Conservation (phyloP, 2,113 vertebrate species). For the Anolis sagrei region DNA sequence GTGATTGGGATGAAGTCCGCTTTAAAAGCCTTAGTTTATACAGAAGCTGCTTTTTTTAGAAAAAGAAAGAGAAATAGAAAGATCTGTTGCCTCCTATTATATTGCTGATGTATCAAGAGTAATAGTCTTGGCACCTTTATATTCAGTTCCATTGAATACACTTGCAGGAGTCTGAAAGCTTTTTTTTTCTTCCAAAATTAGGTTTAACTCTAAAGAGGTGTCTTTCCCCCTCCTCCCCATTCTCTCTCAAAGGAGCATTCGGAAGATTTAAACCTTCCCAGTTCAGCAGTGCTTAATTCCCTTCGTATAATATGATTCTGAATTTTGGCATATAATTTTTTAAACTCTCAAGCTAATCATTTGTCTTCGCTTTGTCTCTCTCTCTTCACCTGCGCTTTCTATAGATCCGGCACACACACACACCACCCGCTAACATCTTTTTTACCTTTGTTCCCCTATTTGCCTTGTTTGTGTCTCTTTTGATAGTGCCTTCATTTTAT, state of each 20-base stretch:
- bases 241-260: rapidly evolving
- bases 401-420: background rate
- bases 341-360: background rate
- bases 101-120: slow-evolving; percentile 68
- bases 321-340: slow-evolving; percentile 45
- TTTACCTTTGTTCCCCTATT: slow-evolving; percentile 36
- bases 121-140: slow-evolving; percentile 73
- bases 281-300: background rate
- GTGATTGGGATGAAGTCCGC: slow-evolving; percentile 68
- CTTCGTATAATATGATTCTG: slow-evolving; percentile 37
- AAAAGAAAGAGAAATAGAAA: slow-evolving; percentile 53
- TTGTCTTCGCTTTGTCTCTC: background rate
- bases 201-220: slow-evolving; percentile 56
- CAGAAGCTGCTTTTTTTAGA: slow-evolving; percentile 58
- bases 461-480: slow-evolving; percentile 28
- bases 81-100: slow-evolving; percentile 69
- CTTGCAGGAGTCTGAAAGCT: slow-evolving; percentile 68
- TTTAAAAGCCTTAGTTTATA: slow-evolving; percentile 77
- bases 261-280: slow-evolving; percentile 12
- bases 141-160: slow-evolving; percentile 71
- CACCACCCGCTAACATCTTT: background rate
- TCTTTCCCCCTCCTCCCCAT: background rate
- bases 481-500: slow-evolving; percentile 19
- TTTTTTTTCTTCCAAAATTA: background rate
- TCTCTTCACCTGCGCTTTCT: slow-evolving; percentile 8